phyloP scores from a whole-genome alignment of 2,113 vertebrate species.

The Onychorhynchus coronatus region DNA sequence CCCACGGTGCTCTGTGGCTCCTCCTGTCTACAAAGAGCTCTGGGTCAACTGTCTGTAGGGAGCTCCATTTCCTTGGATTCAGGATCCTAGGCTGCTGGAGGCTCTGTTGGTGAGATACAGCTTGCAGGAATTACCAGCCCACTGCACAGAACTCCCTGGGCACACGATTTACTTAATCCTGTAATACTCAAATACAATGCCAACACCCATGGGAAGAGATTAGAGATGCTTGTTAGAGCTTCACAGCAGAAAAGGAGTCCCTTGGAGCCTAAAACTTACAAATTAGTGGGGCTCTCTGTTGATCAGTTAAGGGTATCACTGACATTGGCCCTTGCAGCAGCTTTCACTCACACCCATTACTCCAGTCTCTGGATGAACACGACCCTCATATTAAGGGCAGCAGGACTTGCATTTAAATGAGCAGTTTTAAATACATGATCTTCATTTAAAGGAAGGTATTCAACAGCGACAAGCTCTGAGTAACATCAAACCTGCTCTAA shows the following conservation, averaged over 20 bases:
- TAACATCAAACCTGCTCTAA: background rate
- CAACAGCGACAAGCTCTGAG: background rate
- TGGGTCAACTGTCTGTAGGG: background rate
- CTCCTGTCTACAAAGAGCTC: background rate
- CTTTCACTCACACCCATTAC: background rate
- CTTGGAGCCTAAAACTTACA: background rate
- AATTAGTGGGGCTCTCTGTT: background rate
- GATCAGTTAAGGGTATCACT: background rate
- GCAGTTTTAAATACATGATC: background rate
- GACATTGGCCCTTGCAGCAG: background rate
- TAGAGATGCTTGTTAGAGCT: background rate
- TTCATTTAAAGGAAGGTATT: background rate
- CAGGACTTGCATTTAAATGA: background rate
- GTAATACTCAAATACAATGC: background rate
- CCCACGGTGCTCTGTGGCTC: background rate
- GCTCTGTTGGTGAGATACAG: background rate
- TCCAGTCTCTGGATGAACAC: background rate
- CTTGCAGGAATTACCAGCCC: background rate
- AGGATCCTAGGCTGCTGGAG: background rate
- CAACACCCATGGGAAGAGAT: background rate
- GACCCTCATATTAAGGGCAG: background rate
- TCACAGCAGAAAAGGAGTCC: background rate
- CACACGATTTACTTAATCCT: background rate
- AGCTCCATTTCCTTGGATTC: background rate
- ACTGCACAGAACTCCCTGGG: background rate